phyloP scores from a whole-genome alignment of 2,113 vertebrate species.

The Thomomys bottae region DNA sequence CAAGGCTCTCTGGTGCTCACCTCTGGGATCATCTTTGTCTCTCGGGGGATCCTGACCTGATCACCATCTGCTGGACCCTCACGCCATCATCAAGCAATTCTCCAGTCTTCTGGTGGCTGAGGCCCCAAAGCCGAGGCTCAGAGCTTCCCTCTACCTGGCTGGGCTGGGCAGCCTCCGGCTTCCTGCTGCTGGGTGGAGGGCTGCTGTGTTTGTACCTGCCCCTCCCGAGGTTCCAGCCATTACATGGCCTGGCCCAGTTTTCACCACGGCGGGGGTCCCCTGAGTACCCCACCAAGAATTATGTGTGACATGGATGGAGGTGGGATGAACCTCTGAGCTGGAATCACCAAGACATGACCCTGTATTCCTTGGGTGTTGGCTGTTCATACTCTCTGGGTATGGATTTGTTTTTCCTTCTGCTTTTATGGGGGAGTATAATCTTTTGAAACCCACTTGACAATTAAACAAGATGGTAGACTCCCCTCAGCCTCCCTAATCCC shows the following conservation, averaged over 20 bases:
- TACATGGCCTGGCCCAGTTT: constrained; percentile 73
- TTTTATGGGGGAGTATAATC: neutral
- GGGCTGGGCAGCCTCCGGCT: constrained; percentile 73
- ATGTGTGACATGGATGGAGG: constrained; percentile 64
- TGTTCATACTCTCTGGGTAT: neutral
- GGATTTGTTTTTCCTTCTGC: neutral
- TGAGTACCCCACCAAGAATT: constrained; percentile 83
- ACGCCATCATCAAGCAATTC: constrained; percentile 82
- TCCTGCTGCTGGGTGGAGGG: constrained; percentile 79
- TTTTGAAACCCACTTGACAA: neutral
- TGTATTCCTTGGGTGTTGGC: no score
- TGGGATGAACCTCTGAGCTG: neutral
- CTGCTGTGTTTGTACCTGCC: constrained; percentile 81
- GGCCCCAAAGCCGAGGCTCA: constrained; percentile 80
- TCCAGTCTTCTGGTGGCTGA: constrained; percentile 81
- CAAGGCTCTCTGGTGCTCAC: constrained; percentile 90
- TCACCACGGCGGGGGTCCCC: constrained; percentile 61
- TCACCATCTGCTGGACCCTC: constrained; percentile 82
- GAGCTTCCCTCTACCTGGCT: constrained; percentile 81
- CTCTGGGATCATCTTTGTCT: constrained; percentile 87
- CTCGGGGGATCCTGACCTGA: constrained; percentile 84
- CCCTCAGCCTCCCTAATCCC: no score
- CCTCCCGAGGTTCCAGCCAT: constrained; percentile 60
- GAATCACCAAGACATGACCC: neutral
- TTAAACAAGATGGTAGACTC: neutral